phyloP scores from a whole-genome alignment of 1,140 invertebrate species.

The Bursaphelenchus mucronatus region DNA sequence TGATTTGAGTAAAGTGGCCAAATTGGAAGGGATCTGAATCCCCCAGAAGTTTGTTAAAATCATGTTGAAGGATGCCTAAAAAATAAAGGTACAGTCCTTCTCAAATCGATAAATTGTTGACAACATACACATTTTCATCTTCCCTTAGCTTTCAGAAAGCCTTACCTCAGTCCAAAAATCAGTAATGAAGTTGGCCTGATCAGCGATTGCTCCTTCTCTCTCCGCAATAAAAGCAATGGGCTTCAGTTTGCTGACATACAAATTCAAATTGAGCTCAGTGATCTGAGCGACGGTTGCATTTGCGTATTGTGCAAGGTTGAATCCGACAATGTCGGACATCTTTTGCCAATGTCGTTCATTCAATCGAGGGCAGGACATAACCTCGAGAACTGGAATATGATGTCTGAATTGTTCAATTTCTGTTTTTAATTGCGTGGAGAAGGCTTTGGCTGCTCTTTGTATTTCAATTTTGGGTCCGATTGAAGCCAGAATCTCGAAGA shows the following conservation, averaged over 20 bases:
- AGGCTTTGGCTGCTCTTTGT: constrained; percentile 33
- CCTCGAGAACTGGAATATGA: constrained; percentile 31
- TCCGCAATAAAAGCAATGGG: constrained; percentile 40
- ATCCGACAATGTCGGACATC: constrained; percentile 41
- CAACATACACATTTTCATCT: not conserved
- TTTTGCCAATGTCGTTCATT: constrained; percentile 40
- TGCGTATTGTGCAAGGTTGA: constrained; percentile 28
- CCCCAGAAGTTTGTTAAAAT: constrained; percentile 30
- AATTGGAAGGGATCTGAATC: constrained; percentile 29
- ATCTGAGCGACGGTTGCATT: constrained; percentile 40
- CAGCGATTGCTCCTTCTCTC: constrained; percentile 33
- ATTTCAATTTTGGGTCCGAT: constrained; percentile 26
- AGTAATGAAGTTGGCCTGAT: constrained; percentile 38
- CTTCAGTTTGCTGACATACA: constrained; percentile 33
- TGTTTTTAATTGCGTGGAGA: constrained; percentile 26
- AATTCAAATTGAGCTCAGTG: constrained; percentile 31
- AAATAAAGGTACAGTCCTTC: not conserved
- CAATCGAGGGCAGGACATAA: constrained; percentile 28
- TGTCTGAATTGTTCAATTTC: constrained; percentile 41
- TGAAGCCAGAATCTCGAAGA: constrained; percentile 25
- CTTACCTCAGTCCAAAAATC: constrained; percentile 35
- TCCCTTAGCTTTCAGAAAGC: not conserved
- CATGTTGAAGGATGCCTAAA: constrained; percentile 29
- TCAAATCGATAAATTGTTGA: not conserved
- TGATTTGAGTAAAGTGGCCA: constrained; percentile 20